These are phyloP conservation scores for Ylistrum balloti DNA, from an alignment of 1,140 invertebrate genomes.

Conservation along the genomic window DNA sequence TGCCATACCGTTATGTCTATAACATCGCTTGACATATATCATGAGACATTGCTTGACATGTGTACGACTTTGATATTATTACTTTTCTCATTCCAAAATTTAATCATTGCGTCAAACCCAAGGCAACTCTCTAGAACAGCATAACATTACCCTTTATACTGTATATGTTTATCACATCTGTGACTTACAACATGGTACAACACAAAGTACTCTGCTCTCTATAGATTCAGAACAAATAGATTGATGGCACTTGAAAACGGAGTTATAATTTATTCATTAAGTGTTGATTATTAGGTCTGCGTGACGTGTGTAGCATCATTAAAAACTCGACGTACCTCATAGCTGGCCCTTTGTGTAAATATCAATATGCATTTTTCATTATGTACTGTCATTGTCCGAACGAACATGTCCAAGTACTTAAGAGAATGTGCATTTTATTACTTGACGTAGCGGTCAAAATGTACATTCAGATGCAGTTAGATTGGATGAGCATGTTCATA, in stretches of 20 bases:
- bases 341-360: not conserved
- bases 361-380: constrained; percentile 4
- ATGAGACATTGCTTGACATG: no score
- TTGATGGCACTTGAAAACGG: not conserved
- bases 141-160: not conserved
- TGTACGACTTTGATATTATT: no score
- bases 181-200: not conserved
- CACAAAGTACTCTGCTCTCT: not conserved
- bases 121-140: not conserved
- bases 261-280: not conserved
- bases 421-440: not conserved
- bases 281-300: not conserved
- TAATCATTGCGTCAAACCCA: not conserved
- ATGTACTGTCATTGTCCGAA: not conserved
- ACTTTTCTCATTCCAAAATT: no score
- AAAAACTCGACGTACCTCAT: not conserved
- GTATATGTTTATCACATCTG: not conserved
- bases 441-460: not conserved
- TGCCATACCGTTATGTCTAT: no score
- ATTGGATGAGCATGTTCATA: no score
- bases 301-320: not conserved
- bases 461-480: not conserved
- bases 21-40: not conserved
- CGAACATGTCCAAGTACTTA: not conserved
- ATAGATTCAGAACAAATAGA: not conserved